Evolutionary conservation across 1,140 invertebrate genomes (phyloP).

Genomic region (Phocides pigmalion): DNA sequence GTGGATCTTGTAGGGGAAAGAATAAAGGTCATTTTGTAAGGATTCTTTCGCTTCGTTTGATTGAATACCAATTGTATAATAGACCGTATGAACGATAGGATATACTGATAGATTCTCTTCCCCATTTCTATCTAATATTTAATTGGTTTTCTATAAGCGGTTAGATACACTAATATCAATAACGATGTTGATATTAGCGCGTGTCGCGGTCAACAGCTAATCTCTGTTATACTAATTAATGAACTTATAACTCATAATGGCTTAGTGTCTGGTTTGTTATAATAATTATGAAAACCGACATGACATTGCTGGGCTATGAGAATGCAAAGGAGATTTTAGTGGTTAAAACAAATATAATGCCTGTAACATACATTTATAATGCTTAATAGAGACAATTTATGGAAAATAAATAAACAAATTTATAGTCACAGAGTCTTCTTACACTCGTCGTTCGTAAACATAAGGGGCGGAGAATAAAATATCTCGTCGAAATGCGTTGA

Average conservation of each 20-base stretch:
- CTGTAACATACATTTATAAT: no score
- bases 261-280: neutral
- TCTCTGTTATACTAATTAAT: conserved; percentile 11
- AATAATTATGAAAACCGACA: no score
- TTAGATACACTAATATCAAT: neutral
- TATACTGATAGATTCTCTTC: neutral
- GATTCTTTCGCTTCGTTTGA: neutral
- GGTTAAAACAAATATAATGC: no score
- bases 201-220: neutral
- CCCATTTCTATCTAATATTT: neutral
- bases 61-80: neutral
- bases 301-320: no score
- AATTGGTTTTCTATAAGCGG: neutral
- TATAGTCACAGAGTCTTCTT: no score
- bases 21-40: neutral
- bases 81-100: neutral
- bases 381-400: no score
- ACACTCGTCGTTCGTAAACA: no score
- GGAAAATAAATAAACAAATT: no score
- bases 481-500: no score
- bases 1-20: neutral
- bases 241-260: conserved; percentile 8
- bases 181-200: neutral
- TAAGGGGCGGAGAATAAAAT: no score
- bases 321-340: no score